Percentiles rank a stretch among this genome's conserved stretches.
These are phyloP conservation scores for Trachymyrmex cornetzi DNA, from an alignment of 1,140 invertebrate species.

Conservation along the genomic window DNA sequence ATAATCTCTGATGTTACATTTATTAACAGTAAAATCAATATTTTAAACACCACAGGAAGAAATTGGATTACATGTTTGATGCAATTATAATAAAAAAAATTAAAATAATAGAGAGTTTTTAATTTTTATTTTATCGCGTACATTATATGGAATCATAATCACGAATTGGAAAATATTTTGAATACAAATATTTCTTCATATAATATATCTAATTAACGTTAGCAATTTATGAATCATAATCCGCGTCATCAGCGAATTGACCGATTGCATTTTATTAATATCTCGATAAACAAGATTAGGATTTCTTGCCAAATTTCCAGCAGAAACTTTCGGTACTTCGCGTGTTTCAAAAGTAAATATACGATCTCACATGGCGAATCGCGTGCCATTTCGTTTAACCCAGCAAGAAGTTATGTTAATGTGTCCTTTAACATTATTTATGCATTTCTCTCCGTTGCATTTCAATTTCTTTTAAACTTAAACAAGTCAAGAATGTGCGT, in stretches of 20 bases:
- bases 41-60: neutral
- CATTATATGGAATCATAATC: neutral
- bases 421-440: slow-evolving; percentile 62
- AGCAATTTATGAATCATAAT: neutral
- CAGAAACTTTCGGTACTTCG: slow-evolving; percentile 36
- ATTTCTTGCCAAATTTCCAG: slow-evolving; percentile 58
- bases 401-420: slow-evolving; percentile 73
- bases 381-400: slow-evolving; percentile 66
- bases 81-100: neutral
- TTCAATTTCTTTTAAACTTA: slow-evolving; percentile 55
- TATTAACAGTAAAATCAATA: neutral
- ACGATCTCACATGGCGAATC: slow-evolving; percentile 33
- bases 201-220: neutral
- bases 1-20: neutral
- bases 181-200: slow-evolving; percentile 4
- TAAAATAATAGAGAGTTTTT: too few relatives aligned
- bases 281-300: slow-evolving; percentile 39
- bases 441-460: slow-evolving; percentile 49
- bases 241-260: neutral
- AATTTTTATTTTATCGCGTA: neutral
- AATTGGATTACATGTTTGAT: neutral
- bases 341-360: slow-evolving; percentile 42
- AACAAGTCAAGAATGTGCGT: slow-evolving; percentile 10
- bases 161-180: neutral
- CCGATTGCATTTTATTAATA: slow-evolving; percentile 42